These are phyloP conservation scores for Acipenser transmontanus DNA, from an alignment of 2,797 vertebrate genomes.

Conservation along the genomic window DNA sequence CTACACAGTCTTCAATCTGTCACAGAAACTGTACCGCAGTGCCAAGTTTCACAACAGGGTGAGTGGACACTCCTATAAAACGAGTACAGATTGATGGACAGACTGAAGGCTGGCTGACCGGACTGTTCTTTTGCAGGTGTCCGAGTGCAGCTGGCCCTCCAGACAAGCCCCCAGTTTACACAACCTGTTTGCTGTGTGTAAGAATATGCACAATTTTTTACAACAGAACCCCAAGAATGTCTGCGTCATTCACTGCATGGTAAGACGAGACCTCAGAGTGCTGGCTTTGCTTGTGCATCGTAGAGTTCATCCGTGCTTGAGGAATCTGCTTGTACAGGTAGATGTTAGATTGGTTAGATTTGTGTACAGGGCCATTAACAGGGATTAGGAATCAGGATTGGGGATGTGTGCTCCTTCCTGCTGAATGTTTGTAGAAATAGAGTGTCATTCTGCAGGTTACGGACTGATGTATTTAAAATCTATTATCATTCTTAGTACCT, in stretches of 20 bases:
- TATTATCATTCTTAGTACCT: too few species aligned
- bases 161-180: constrained; percentile 92
- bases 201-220: constrained; percentile 99
- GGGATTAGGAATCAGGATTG: too few species aligned
- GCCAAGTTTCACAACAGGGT: constrained; percentile 98
- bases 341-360: too few species aligned
- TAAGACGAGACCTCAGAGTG: constrained; percentile 51
- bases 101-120: not conserved
- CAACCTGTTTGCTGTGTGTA: constrained; percentile 95
- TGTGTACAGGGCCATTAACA: too few species aligned
- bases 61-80: constrained; percentile 31
- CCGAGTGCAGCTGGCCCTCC: constrained; percentile 93
- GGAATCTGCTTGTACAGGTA: not conserved
- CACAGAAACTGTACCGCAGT: constrained; percentile 90
- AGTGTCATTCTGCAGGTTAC: too few species aligned
- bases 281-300: not conserved
- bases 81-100: too few species aligned
- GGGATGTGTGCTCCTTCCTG: not conserved
- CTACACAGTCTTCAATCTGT: constrained; percentile 97
- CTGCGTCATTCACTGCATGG: constrained; percentile 97
- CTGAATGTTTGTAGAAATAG: not conserved
- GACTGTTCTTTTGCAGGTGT: constrained; percentile 66
- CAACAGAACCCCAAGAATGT: constrained; percentile 98
- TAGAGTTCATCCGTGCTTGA: not conserved
- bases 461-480: too few species aligned